phyloP scores from a whole-genome alignment of 2,797 vertebrate genomes.

The Helostoma temminkii region DNA sequence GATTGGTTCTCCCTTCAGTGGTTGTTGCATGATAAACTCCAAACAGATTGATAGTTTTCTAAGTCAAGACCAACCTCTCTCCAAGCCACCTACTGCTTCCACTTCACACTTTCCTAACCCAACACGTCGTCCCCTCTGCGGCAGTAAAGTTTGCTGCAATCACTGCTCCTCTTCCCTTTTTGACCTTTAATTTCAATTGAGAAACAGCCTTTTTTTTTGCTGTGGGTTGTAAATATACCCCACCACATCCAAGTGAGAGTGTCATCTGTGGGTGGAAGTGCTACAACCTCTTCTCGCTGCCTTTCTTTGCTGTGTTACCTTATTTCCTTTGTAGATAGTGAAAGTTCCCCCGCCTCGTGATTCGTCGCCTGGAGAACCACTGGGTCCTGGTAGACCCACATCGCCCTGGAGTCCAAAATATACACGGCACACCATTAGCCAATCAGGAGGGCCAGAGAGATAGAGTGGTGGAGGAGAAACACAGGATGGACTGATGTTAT shows the following conservation, averaged over 20 bases:
- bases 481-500: conserved; percentile 1
- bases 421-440: conserved; percentile 78
- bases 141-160: conserved; percentile 56
- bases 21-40: neutral
- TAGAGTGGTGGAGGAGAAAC: conserved; percentile 12
- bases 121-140: conserved; percentile 7
- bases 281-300: conserved; percentile 30
- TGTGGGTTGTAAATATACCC: conserved; percentile 29
- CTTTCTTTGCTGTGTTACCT: conserved; percentile 80
- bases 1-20: neutral
- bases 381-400: conserved; percentile 82
- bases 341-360: conserved; percentile 73
- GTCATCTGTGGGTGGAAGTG: conserved; percentile 37
- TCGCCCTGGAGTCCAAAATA: conserved; percentile 85
- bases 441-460: conserved; percentile 27
- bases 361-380: conserved; percentile 79
- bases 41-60: neutral
- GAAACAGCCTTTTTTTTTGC: conserved; percentile 13
- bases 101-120: conserved; percentile 6
- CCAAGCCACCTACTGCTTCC: conserved; percentile 16
- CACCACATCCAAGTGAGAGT: conserved; percentile 36
- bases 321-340: conserved; percentile 88
- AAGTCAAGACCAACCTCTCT: conserved; percentile 16
- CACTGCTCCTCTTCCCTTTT: conserved; percentile 67
- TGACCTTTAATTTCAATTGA: conserved; percentile 60